A percentile compares a stretch with the other conserved stretches of the same genome.
These are phyloP conservation scores for Megaptera novaeangliae DNA, from an alignment of 2,113 vertebrate species.

Conservation along the genomic window DNA sequence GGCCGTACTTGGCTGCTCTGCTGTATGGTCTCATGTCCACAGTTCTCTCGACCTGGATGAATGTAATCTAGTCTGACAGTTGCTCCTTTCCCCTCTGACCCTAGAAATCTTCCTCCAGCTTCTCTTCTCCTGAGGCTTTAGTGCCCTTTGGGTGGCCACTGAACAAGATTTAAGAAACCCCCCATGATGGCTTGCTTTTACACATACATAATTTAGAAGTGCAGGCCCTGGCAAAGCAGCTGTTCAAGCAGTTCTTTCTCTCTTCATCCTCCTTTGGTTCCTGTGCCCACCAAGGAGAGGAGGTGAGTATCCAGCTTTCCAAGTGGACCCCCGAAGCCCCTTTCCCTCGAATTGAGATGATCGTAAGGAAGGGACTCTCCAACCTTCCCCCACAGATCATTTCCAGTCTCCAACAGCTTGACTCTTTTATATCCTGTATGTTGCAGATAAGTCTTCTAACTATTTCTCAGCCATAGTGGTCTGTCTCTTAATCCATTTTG, in stretches of 20 bases:
- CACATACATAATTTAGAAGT: neutral
- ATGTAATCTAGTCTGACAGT: neutral
- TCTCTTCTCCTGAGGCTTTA: neutral
- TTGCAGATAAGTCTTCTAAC: neutral
- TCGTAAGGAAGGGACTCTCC: neutral
- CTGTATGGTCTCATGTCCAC: neutral
- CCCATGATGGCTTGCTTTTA: neutral
- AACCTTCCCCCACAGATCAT: neutral
- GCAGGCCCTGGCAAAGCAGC: neutral
- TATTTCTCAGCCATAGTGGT: neutral
- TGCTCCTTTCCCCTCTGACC: neutral
- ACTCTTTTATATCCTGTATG: neutral
- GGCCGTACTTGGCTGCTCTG: neutral
- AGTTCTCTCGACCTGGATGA: neutral
- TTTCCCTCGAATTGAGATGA: neutral
- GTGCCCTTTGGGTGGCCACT: neutral
- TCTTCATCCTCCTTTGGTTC: neutral
- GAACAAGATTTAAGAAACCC: neutral
- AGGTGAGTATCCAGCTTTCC: neutral
- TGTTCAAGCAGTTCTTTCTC: neutral
- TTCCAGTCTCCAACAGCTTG: neutral
- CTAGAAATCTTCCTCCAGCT: neutral
- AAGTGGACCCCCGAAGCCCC: neutral
- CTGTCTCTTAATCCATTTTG: neutral
- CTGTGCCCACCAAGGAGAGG: neutral